Percentiles rank a stretch among this genome's conserved stretches.
Evolutionary conservation across 2,888 invertebrate species (phyloP).

Genomic region (Liopterus haemorrhoidalis): DNA sequence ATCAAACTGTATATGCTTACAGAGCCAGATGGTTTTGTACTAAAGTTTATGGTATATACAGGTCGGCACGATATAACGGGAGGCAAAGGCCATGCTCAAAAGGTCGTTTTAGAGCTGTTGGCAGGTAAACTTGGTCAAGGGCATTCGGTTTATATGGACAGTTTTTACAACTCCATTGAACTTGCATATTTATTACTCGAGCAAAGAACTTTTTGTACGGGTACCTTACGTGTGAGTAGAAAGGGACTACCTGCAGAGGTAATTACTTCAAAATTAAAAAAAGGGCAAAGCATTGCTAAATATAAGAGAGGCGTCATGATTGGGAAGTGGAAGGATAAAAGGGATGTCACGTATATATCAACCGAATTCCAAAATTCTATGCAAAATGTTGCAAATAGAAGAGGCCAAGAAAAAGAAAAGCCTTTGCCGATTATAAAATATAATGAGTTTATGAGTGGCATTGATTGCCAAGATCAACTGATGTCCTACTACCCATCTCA

Average conservation of each 20-base stretch:
- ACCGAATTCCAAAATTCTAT: conserved; percentile 26
- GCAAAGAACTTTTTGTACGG: conserved; percentile 28
- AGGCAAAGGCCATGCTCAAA: conserved; percentile 23
- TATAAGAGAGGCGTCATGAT: conserved; percentile 20
- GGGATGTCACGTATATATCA: conserved; percentile 29
- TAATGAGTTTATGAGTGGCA: conserved; percentile 13
- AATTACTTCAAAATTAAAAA: conserved; percentile 24
- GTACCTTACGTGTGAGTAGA: conserved; percentile 26
- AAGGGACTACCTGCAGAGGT: conserved; percentile 27
- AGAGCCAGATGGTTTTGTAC: conserved; percentile 37
- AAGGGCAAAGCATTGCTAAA: conserved; percentile 23
- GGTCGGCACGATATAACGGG: conserved; percentile 20
- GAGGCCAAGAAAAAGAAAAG: conserved; percentile 6
- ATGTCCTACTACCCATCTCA: conserved; percentile 14
- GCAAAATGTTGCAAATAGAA: conserved; percentile 14
- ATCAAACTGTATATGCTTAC: conserved; percentile 39
- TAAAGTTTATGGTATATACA: conserved; percentile 28
- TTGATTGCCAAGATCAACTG: conserved; percentile 18
- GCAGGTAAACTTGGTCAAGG: conserved; percentile 27
- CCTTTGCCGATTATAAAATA: conserved; percentile 14
- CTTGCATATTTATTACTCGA: conserved; percentile 25
- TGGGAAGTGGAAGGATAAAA: conserved; percentile 29
- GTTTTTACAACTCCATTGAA: conserved; percentile 32
- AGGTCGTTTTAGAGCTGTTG: conserved; percentile 29
- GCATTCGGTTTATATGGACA: conserved; percentile 32